Base-by-base conservation (phyloP, 2,888 invertebrate genomes). In the Alloscopus bannaensis region DNA sequence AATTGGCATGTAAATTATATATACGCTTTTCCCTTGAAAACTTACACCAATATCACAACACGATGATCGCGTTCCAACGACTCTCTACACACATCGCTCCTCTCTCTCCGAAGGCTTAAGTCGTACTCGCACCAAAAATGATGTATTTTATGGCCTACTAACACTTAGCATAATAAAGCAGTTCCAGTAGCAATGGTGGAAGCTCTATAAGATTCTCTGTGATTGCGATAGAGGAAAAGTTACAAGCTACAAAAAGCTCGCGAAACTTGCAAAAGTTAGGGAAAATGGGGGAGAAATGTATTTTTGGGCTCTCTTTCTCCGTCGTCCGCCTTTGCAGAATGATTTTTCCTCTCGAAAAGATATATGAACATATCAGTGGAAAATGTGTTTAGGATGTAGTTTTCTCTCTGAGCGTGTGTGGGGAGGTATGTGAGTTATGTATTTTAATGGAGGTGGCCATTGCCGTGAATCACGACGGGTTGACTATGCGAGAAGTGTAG, bases 101-200 rank as follows among this genome's bases (percentile, higher is more conserved):
- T 13, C 36, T 36, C 36, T 13, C 6, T 13, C 36, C 36, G n/a
- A n/a, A n/a, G n/a, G n/a, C n/a, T n/a, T n/a, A n/a, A n/a, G n/a
- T n/a, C n/a, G n/a, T n/a, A n/a, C 64, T 18, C 64, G 42, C 16
- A 4, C n/a, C 13, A 55, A 65, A 71, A 72, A 72, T 72, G 72
- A 72, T 64, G 55, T 72, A 72, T 64, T 72, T 72, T 72, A 72
- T 72, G 64, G 64, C 60, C 72, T 72, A 64, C 72, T 72, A 72
- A 55, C 72, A 72, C 72, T 72, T 72, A 50, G 72, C 65, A 72
- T 72, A 72, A 72, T 72, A 72, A 72, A 72, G 55, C 55, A 55
- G 72, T 72, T 62, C 50, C 64, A 26, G 29, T 71, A 22, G 55
- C 1, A 36, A 36, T 8, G 6, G 13, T 36, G 36, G 36, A 36